Base-by-base conservation (phyloP, 1,140 invertebrate species). In the Pantala flavescens region DNA sequence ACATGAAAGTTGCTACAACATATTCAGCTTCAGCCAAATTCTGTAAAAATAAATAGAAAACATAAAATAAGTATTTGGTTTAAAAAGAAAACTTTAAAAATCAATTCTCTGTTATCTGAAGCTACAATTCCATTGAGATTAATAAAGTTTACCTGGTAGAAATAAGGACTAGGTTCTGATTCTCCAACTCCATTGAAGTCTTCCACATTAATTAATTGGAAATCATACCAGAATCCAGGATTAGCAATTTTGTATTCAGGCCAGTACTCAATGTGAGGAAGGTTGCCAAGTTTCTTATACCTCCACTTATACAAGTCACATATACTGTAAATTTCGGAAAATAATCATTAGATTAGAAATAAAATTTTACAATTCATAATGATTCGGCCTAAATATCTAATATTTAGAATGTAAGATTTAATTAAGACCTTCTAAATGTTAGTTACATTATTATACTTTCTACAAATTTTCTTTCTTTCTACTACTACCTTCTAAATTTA, bases 11-110 rank as follows among this genome's bases (percentile, higher is more conserved):
- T 0, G 96, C 97, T 0, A 99, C 97, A 76, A 97, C 92, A 82
- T 98, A 99, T 81, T 99, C 98, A 0, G 98, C 98, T 85, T 99
- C 98, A 0, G 95, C 97, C 21, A 99, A 85, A 87, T 99, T 99
- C 90, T 97, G 82, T 63, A 83, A 79, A 77, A 78, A 73, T 76
- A 74, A 11, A 42, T 74, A 23, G 3, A n/a, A n/a, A 23, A 28
- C 3, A 0, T 24, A 71, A 36, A 19, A 3, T 42, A 43, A 49
- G 24, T 36, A 70, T 7, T 42, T 74, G n/a, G 12, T 12, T 14
- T n/a, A 49, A 19, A 42, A 71, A 19, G 10, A 24, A 74, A 21
- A 42, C 5, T 74, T 63, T 43, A 72, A 21, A 28, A 0, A 10
- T 74, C 19, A 76, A 21, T 71, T 14, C 19, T n/a, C 19, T 9